A percentile compares a stretch with the other conserved stretches of the same genome.
These are phyloP conservation scores for Epinephelus awoara DNA, from an alignment of 2,797 vertebrate species.

Conservation along the genomic window DNA sequence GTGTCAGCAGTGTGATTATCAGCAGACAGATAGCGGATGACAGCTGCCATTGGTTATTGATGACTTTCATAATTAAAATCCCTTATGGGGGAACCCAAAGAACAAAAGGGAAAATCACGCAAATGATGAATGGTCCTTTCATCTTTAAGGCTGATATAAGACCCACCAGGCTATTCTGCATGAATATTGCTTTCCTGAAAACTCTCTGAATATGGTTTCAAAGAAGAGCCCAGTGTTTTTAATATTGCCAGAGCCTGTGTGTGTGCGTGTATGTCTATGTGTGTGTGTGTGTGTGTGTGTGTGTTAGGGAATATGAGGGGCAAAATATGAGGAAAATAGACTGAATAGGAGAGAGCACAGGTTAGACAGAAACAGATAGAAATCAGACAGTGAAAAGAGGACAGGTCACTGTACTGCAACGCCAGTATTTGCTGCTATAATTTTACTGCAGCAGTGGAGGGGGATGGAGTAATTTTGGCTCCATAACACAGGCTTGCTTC, in stretches of 20 bases:
- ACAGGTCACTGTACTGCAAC: slow-evolving; percentile 16
- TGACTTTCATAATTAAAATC: slow-evolving; percentile 88
- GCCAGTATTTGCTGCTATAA: slow-evolving; percentile 16
- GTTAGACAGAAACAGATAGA: slow-evolving; percentile 43
- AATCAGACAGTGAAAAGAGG: slow-evolving; percentile 39
- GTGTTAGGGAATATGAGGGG: slow-evolving; percentile 6
- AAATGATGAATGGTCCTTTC: slow-evolving; percentile 85
- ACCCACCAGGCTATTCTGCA: slow-evolving; percentile 63
- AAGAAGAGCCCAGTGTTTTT: slow-evolving; percentile 65
- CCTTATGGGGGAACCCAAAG: slow-evolving; percentile 77
- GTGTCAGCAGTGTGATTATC: slow-evolving; percentile 78
- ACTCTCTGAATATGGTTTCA: slow-evolving; percentile 76
- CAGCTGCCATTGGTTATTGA: slow-evolving; percentile 88
- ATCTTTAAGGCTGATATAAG: slow-evolving; percentile 79
- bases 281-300: slow-evolving; percentile 22
- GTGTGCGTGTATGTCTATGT: slow-evolving; percentile 6
- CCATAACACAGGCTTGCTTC: slow-evolving; percentile 23
- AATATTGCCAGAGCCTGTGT: slow-evolving; percentile 56
- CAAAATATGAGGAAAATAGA: slow-evolving; percentile 38
- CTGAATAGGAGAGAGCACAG: slow-evolving; percentile 25
- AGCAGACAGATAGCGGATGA: slow-evolving; percentile 84
- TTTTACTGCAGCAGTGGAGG: slow-evolving; percentile 22
- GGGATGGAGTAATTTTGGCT: slow-evolving; percentile 35
- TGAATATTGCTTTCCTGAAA: slow-evolving; percentile 74
- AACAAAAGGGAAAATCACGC: slow-evolving; percentile 83